These are phyloP conservation scores for Phrynosoma blainvillii DNA, from an alignment of 2,113 vertebrate genomes.

Conservation along the genomic window DNA sequence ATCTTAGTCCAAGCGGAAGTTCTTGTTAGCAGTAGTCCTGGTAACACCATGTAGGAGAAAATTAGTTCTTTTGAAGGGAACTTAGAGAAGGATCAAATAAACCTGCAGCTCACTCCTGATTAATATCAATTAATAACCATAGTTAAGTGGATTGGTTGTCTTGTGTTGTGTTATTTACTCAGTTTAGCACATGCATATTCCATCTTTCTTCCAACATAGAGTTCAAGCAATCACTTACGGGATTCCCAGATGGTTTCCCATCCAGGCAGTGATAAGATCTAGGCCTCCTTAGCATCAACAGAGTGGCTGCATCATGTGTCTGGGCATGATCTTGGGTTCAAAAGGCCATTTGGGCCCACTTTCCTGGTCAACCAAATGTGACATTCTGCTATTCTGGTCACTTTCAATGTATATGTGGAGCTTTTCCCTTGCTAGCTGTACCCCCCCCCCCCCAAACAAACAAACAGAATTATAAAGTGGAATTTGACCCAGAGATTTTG, in stretches of 20 bases:
- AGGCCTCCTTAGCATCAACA: too few species aligned
- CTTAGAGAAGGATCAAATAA: background rate
- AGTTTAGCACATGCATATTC: background rate
- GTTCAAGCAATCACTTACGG: background rate
- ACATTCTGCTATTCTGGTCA: too few species aligned
- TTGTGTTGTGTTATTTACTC: background rate
- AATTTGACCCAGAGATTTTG: too few species aligned
- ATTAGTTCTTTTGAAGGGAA: background rate
- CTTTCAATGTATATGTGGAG: too few species aligned
- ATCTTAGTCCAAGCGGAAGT: background rate
- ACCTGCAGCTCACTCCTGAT: background rate
- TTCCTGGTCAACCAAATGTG: too few species aligned
- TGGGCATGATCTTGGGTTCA: too few species aligned
- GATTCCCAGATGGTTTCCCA: background rate
- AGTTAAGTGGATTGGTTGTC: background rate
- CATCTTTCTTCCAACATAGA: background rate
- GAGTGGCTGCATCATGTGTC: background rate
- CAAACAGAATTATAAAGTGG: too few species aligned
- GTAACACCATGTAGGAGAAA: background rate
- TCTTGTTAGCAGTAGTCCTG: background rate
- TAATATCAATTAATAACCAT: background rate
- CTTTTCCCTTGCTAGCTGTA: too few species aligned
- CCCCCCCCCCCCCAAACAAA: too few species aligned
- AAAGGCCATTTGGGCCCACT: too few species aligned
- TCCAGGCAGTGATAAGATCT: background rate